A percentile compares a stretch with the other conserved stretches of the same genome.
phyloP scores from a whole-genome alignment of 2,888 invertebrate genomes.

The Timema cristinae region DNA sequence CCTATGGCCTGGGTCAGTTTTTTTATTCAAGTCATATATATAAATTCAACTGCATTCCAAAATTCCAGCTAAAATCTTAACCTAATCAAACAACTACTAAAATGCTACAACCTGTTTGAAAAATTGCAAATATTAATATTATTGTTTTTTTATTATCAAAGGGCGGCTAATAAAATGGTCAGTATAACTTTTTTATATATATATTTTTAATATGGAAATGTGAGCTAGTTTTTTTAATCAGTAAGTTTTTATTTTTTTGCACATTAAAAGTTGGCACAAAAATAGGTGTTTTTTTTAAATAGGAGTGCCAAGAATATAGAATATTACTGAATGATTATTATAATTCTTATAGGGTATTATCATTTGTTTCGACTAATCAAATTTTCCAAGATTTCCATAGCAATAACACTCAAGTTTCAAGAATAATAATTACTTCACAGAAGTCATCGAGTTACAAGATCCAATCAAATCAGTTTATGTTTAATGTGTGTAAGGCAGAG shows the following conservation, averaged over 20 bases:
- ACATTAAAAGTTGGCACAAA: constrained; percentile 7
- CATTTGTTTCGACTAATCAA: constrained; percentile 2
- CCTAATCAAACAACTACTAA: no score
- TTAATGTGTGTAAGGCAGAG: constrained; percentile 14
- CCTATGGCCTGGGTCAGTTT: no score
- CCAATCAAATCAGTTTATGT: constrained; percentile 11
- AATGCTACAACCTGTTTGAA: no score
- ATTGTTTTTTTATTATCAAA: no score
- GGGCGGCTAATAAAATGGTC: no score
- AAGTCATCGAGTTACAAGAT: constrained; percentile 12
- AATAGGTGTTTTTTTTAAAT: background rate
- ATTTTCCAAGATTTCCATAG: background rate
- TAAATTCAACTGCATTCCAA: no score
- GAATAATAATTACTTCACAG: constrained; percentile 17
- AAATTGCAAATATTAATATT: no score
- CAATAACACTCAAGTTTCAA: constrained; percentile 8
- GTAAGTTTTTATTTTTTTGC: background rate
- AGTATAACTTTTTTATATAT: no score
- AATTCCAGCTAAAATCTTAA: no score
- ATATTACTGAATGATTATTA: background rate
- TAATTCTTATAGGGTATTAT: background rate
- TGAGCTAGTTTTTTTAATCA: background rate
- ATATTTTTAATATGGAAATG: no score
- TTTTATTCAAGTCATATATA: no score
- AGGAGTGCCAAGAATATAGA: background rate